Evolutionary conservation across 2,113 vertebrate species (phyloP).

Genomic region (Stomatorhinus ivindoensis): DNA sequence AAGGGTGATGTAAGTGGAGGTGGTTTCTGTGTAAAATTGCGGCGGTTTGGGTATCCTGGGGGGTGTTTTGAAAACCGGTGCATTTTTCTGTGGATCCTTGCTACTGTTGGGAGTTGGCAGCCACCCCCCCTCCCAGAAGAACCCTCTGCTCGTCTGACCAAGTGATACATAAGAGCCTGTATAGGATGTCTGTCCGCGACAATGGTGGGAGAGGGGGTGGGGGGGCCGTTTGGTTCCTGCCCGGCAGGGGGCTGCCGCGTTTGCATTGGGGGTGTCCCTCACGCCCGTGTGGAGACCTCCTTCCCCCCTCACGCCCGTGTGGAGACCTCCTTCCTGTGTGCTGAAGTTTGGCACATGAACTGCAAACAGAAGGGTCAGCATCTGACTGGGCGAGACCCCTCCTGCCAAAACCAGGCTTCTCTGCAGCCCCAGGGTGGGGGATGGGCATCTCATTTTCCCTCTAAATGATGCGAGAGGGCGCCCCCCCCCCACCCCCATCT

Average conservation of each 20-base stretch:
- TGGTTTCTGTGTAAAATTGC: not conserved
- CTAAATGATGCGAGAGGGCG: not conserved
- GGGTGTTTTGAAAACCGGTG: not conserved
- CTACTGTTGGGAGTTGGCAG: not conserved
- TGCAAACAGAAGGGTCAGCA: conserved; percentile 18
- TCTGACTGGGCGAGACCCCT: not conserved
- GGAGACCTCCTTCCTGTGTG: not conserved
- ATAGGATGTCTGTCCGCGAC: conserved; percentile 39
- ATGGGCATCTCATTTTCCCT: not conserved
- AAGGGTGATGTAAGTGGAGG: not conserved
- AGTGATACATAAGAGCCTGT: not conserved
- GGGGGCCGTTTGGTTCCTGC: conserved; percentile 47
- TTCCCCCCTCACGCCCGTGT: conserved; percentile 41
- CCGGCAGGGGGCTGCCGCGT: conserved; percentile 11
- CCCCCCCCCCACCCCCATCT: not conserved
- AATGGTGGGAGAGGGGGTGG: conserved; percentile 45
- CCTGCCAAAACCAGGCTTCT: not conserved
- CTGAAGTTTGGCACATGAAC: conserved; percentile 14
- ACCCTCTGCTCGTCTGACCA: not conserved
- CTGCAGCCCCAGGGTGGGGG: not conserved
- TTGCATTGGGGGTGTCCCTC: conserved; percentile 48
- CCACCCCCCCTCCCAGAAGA: not conserved
- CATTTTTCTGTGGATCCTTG: not conserved
- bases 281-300: conserved; percentile 25
- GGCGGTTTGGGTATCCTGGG: not conserved